Conservation (phyloP, 2,888 invertebrate species). For the Elysia crispata region DNA sequence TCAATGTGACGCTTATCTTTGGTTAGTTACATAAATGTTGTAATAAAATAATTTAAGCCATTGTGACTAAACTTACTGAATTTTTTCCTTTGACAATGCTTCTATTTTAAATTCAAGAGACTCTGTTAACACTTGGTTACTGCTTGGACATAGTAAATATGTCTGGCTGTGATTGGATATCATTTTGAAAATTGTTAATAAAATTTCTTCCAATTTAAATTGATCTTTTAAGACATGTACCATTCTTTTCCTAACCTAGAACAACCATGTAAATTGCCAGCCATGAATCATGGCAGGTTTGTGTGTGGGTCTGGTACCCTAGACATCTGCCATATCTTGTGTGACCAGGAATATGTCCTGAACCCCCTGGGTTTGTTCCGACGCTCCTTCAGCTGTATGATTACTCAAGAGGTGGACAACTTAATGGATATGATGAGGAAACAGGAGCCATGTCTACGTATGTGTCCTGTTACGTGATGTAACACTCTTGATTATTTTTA, state of each 20-base stretch:
- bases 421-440: slow-evolving; percentile 57
- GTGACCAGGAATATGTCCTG: slow-evolving; percentile 60
- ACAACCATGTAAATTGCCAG: slow-evolving; percentile 62
- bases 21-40: slow-evolving; percentile 52
- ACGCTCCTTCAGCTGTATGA: slow-evolving; percentile 60
- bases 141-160: too few species aligned
- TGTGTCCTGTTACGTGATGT: slow-evolving; percentile 51
- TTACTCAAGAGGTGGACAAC: slow-evolving; percentile 56
- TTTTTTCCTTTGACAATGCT: too few species aligned
- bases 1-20: slow-evolving; percentile 63
- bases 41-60: too few species aligned
- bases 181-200: too few species aligned
- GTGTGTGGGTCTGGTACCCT: slow-evolving; percentile 56
- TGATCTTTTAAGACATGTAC: too few species aligned
- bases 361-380: slow-evolving; percentile 64
- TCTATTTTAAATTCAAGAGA: too few species aligned
- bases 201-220: too few species aligned
- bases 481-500: too few species aligned
- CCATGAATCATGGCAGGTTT: slow-evolving; percentile 64
- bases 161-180: too few species aligned
- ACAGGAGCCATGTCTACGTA: slow-evolving; percentile 64
- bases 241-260: slow-evolving; percentile 56
- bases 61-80: too few species aligned
- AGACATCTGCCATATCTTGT: slow-evolving; percentile 60
- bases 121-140: too few species aligned